These are phyloP conservation scores for Drosophila vallismaia DNA, from an alignment of 2,888 invertebrate genomes.

Conservation along the genomic window DNA sequence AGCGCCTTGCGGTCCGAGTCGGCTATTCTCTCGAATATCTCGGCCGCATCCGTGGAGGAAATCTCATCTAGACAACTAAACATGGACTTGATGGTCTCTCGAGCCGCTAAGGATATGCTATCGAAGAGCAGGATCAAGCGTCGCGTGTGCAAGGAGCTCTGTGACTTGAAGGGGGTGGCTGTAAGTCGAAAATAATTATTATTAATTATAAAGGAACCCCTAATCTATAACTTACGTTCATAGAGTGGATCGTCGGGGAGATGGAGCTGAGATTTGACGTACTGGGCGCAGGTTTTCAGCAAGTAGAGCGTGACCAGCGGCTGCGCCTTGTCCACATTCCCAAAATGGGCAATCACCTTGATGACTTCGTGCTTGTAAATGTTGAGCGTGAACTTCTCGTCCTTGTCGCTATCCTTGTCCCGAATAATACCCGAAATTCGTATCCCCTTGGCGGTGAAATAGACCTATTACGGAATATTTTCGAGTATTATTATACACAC, in stretches of 20 bases:
- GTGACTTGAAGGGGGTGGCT: conserved; percentile 61
- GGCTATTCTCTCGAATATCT: conserved; percentile 89
- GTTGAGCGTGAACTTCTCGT: conserved; percentile 84
- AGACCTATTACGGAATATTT: conserved; percentile 83
- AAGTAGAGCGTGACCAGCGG: conserved; percentile 93
- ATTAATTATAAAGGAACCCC: too few relatives aligned
- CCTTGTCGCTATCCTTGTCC: conserved; percentile 84
- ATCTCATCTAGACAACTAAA: conserved; percentile 89
- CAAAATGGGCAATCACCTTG: conserved; percentile 91
- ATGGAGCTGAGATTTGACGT: conserved; percentile 88
- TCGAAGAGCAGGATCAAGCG: conserved; percentile 92
- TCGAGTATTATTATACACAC: background rate
- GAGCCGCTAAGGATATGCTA: conserved; percentile 87
- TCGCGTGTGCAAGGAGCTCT: conserved; percentile 71
- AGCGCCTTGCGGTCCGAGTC: conserved; percentile 77
- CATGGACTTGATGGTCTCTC: conserved; percentile 87
- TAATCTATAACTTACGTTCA: conserved; percentile 62
- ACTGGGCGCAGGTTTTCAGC: conserved; percentile 87
- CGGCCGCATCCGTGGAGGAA: conserved; percentile 90
- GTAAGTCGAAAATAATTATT: background rate
- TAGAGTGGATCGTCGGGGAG: conserved; percentile 85
- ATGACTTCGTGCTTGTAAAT: conserved; percentile 89
- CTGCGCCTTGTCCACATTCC: conserved; percentile 85
- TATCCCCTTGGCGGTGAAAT: conserved; percentile 86
- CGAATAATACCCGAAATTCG: conserved; percentile 86